These are phyloP conservation scores for Brevimyrus niger DNA, from an alignment of 2,113 vertebrate genomes.

Conservation along the genomic window DNA sequence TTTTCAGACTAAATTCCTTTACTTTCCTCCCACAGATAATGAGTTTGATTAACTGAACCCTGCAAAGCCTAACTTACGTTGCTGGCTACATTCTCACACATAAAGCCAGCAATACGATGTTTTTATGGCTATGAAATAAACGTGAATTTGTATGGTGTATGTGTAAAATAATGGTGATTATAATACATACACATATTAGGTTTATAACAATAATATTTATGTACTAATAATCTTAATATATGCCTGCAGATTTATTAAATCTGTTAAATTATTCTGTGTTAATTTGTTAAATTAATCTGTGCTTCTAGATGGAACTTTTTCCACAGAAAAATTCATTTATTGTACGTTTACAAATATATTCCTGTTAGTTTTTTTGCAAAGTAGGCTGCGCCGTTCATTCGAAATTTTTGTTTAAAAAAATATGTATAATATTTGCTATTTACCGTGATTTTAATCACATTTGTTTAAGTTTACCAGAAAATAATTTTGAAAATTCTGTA, in stretches of 20 bases:
- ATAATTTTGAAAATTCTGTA: neutral
- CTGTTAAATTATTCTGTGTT: neutral
- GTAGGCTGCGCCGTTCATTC: neutral
- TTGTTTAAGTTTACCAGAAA: neutral
- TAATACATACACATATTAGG: neutral
- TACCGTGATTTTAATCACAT: neutral
- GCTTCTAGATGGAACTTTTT: neutral
- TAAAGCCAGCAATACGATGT: neutral
- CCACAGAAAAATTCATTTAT: neutral
- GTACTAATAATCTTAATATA: neutral
- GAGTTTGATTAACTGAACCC: neutral
- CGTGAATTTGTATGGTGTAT: neutral
- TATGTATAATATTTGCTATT: neutral
- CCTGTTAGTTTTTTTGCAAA: neutral
- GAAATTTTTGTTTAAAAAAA: neutral
- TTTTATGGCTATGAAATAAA: neutral
- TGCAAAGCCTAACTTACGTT: neutral
- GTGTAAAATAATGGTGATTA: neutral
- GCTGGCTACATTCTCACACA: neutral
- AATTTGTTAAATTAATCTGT: neutral
- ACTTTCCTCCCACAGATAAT: conserved; percentile 14
- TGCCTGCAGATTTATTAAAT: neutral
- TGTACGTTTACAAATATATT: neutral
- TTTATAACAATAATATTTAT: neutral
- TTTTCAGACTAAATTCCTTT: conserved; percentile 30